These are phyloP conservation scores for Drosophila infuscata DNA, from an alignment of 2,888 invertebrate genomes.

Conservation along the genomic window DNA sequence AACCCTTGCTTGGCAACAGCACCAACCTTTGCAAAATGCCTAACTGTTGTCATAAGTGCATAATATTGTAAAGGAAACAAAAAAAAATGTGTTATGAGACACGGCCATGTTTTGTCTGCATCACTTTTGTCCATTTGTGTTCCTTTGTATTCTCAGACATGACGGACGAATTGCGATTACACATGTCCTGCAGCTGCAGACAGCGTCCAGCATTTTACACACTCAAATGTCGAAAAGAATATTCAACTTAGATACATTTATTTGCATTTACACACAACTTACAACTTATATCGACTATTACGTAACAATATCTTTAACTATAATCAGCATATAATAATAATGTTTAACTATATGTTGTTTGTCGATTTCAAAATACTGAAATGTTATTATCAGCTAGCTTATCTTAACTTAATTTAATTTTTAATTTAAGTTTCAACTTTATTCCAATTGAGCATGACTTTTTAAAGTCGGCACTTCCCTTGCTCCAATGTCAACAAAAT, in stretches of 20 bases:
- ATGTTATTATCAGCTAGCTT: neutral
- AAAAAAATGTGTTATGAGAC: conserved; percentile 46
- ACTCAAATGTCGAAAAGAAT: neutral
- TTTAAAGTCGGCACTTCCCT: conserved; percentile 36
- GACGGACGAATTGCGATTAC: conserved; percentile 47
- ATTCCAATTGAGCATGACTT: neutral
- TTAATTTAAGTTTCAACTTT: neutral
- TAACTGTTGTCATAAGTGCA: conserved; percentile 63
- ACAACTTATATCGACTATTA: neutral
- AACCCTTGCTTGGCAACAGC: conserved; percentile 38
- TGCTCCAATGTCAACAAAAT: conserved; percentile 63
- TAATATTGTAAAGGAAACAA: conserved; percentile 57
- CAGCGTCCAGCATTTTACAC: conserved; percentile 9
- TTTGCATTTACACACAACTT: neutral
- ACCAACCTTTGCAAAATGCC: conserved; percentile 49
- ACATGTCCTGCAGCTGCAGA: conserved; percentile 36
- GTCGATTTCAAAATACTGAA: neutral
- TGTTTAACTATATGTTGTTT: neutral
- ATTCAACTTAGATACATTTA: neutral
- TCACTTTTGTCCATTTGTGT: conserved; percentile 17
- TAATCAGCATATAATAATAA: neutral
- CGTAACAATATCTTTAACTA: neutral
- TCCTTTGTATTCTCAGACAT: conserved; percentile 27
- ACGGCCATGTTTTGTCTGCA: conserved; percentile 51
- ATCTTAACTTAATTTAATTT: neutral